These are phyloP conservation scores for Liopterus haemorrhoidalis DNA, from an alignment of 2,888 invertebrate species.

Conservation along the genomic window DNA sequence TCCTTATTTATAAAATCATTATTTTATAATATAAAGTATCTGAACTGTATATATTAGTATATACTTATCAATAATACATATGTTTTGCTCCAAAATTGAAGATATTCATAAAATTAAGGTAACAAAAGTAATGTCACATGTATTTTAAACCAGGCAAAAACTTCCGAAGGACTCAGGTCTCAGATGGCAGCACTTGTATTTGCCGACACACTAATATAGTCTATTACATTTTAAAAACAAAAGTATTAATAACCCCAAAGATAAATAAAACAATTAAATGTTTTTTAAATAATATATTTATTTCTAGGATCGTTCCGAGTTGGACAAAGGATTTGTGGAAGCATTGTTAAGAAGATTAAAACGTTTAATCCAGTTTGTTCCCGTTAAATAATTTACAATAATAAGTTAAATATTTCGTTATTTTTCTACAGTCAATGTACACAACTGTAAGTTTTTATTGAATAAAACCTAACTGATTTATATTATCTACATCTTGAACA, in stretches of 20 bases:
- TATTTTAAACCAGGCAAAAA: too few species aligned
- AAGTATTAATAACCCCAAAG: background rate
- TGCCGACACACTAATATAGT: too few species aligned
- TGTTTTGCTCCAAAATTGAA: too few species aligned
- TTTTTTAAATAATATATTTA: slow-evolving; percentile 25
- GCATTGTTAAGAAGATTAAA: slow-evolving; percentile 73
- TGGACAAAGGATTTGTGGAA: slow-evolving; percentile 66
- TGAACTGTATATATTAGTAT: too few species aligned
- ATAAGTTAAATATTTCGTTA: slow-evolving; percentile 11
- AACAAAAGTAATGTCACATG: too few species aligned
- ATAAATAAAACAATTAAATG: slow-evolving; percentile 6
- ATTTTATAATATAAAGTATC: too few species aligned
- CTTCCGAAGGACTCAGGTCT: too few species aligned
- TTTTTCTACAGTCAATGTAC: slow-evolving; percentile 1
- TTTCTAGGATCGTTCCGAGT: slow-evolving; percentile 56
- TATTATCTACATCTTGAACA: slow-evolving; percentile 57
- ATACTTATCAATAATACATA: too few species aligned
- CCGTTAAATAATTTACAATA: slow-evolving; percentile 46
- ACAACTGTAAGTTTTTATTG: background rate
- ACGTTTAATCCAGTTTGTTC: slow-evolving; percentile 71
- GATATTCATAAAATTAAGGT: too few species aligned
- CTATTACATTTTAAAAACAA: slow-evolving; percentile 1
- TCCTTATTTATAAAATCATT: too few species aligned
- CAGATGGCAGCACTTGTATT: too few species aligned
- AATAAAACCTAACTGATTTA: slow-evolving; percentile 33